phyloP scores from a whole-genome alignment of 2,797 vertebrate genomes.

The Anabacerthia variegaticeps region DNA sequence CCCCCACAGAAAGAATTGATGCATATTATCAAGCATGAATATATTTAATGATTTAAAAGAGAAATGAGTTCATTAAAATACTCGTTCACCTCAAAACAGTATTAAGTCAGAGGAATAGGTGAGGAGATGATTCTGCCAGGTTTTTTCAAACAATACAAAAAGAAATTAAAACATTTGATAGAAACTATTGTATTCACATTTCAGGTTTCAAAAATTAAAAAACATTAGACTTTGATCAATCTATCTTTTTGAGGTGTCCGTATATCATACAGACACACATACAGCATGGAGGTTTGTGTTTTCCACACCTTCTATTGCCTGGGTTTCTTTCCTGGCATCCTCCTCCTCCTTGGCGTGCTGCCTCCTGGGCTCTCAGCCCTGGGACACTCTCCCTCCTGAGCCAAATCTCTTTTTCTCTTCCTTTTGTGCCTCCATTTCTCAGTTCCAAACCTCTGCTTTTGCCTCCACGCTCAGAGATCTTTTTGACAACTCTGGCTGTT shows the following conservation, averaged over 20 bases:
- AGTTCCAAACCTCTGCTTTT: background rate
- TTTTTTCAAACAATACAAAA: background rate
- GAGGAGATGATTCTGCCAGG: background rate
- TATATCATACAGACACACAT: background rate
- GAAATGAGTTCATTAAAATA: conserved; percentile 38
- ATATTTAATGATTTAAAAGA: conserved; percentile 44
- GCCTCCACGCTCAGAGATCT: background rate
- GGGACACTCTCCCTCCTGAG: background rate
- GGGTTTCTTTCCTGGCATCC: background rate
- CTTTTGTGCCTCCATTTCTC: background rate
- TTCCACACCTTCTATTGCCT: background rate
- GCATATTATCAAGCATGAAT: background rate
- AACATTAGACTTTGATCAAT: background rate
- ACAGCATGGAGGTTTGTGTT: background rate
- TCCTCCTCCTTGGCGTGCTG: background rate
- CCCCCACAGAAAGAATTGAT: conserved; percentile 6
- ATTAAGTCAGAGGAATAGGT: background rate
- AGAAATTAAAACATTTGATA: background rate
- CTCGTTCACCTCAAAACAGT: background rate
- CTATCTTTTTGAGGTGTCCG: background rate
- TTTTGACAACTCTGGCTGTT: background rate
- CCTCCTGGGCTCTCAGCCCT: background rate
- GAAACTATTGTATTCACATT: background rate
- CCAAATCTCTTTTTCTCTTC: background rate
- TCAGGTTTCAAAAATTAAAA: background rate